Percentiles rank a stretch among this genome's conserved stretches.
Evolutionary conservation across 2,797 vertebrate genomes (phyloP).

Genomic region (Danio tinwini): DNA sequence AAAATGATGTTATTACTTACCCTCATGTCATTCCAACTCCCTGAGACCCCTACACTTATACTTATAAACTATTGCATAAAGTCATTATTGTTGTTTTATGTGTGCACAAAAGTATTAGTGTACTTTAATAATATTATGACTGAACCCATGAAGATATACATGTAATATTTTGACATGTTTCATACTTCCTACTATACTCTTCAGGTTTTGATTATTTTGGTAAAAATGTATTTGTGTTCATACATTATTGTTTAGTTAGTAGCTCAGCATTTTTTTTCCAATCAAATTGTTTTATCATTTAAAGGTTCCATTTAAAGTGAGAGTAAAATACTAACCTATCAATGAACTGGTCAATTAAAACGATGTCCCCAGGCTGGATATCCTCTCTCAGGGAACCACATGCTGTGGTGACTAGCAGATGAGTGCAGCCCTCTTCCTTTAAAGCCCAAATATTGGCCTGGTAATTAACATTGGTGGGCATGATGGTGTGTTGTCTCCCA

Average conservation of each 20-base stretch:
- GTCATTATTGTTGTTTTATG: too few relatives aligned
- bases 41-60: too few relatives aligned
- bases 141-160: too few relatives aligned
- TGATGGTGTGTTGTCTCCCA: slow-evolving; percentile 91
- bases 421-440: slow-evolving; percentile 91
- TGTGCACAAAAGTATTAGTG: too few relatives aligned
- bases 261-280: not conserved
- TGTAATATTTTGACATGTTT: too few relatives aligned
- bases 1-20: too few relatives aligned
- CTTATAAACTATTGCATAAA: too few relatives aligned
- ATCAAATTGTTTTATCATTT: not conserved
- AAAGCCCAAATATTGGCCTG: slow-evolving; percentile 96
- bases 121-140: too few relatives aligned
- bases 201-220: too few relatives aligned
- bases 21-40: too few relatives aligned
- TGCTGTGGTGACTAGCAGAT: slow-evolving; percentile 91
- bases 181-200: too few relatives aligned
- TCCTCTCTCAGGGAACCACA: slow-evolving; percentile 94
- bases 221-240: not conserved
- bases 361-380: slow-evolving; percentile 94
- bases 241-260: not conserved
- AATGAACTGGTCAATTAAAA: slow-evolving; percentile 96
- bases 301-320: not conserved
- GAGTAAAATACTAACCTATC: slow-evolving; percentile 80
- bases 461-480: slow-evolving; percentile 93